These are phyloP conservation scores for Acanthornis magna DNA, from an alignment of 2,797 vertebrate genomes.

Conservation along the genomic window DNA sequence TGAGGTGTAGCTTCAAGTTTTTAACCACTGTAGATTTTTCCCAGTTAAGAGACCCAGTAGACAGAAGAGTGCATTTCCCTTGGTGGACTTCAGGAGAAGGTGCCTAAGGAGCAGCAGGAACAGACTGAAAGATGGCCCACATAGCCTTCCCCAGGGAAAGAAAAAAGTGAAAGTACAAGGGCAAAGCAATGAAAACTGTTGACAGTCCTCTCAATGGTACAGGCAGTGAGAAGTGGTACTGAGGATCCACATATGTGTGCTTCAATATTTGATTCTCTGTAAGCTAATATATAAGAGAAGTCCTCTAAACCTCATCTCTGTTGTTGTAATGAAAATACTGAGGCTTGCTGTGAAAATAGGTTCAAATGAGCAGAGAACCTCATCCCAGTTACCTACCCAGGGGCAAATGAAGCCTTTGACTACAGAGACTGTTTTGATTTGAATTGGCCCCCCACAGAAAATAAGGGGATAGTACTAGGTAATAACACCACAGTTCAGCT, in stretches of 20 bases:
- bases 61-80: background rate
- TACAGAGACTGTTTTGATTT: background rate
- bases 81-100: background rate
- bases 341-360: background rate
- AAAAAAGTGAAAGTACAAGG: background rate
- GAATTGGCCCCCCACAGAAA: background rate
- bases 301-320: background rate
- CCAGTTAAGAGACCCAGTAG: background rate
- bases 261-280: background rate
- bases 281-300: background rate
- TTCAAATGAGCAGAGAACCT: background rate
- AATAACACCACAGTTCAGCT: background rate
- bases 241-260: fast-evolving
- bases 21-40: background rate
- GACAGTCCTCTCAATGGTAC: background rate
- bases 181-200: background rate
- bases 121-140: background rate
- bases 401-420: background rate
- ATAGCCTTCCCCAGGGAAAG: background rate
- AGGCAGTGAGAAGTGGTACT: background rate
- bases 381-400: background rate
- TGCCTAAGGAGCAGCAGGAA: background rate
- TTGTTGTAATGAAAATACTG: background rate
- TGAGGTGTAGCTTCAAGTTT: background rate
- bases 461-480: background rate